Evolutionary conservation across 2,797 vertebrate genomes (phyloP).

Genomic region (Miichthys miiuy): DNA sequence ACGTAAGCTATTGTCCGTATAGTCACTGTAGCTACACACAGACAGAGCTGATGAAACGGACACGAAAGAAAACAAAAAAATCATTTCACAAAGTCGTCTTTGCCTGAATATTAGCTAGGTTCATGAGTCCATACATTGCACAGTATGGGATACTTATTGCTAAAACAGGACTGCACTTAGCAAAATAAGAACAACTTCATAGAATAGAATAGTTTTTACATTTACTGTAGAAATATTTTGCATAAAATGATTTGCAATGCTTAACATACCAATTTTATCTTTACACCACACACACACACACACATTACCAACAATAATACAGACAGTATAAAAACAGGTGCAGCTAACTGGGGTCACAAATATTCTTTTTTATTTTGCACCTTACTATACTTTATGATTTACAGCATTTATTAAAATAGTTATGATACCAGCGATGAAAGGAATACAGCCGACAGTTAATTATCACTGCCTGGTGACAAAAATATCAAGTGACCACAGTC

Average conservation of each 20-base stretch:
- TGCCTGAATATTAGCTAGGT: slow-evolving; percentile 50
- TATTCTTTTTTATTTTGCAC: slow-evolving; percentile 52
- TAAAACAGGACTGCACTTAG: slow-evolving; percentile 78
- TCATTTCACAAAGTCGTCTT: slow-evolving; percentile 39
- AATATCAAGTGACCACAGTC: slow-evolving; percentile 58
- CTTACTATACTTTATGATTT: slow-evolving; percentile 49
- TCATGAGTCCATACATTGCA: slow-evolving; percentile 60
- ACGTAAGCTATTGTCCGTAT: slow-evolving; percentile 72
- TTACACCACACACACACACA: slow-evolving; percentile 67
- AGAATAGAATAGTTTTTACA: slow-evolving; percentile 68
- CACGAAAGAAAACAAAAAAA: neutral
- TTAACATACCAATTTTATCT: slow-evolving; percentile 60
- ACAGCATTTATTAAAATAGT: slow-evolving; percentile 68
- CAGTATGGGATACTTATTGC: slow-evolving; percentile 79
- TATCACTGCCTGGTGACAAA: slow-evolving; percentile 50
- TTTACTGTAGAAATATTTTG: slow-evolving; percentile 78
- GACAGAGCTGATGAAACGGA: slow-evolving; percentile 62
- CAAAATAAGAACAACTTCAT: slow-evolving; percentile 72
- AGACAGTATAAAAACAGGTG: slow-evolving; percentile 78
- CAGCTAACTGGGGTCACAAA: slow-evolving; percentile 50
- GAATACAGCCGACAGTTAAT: slow-evolving; percentile 35
- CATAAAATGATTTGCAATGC: slow-evolving; percentile 77
- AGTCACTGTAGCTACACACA: slow-evolving; percentile 69
- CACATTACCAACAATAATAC: slow-evolving; percentile 60
- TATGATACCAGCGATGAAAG: slow-evolving; percentile 53